A percentile compares a stretch with the other conserved stretches of the same genome.
Evolutionary conservation across 2,113 vertebrate species (phyloP).

Genomic region (Leptodactylus fuscus): DNA sequence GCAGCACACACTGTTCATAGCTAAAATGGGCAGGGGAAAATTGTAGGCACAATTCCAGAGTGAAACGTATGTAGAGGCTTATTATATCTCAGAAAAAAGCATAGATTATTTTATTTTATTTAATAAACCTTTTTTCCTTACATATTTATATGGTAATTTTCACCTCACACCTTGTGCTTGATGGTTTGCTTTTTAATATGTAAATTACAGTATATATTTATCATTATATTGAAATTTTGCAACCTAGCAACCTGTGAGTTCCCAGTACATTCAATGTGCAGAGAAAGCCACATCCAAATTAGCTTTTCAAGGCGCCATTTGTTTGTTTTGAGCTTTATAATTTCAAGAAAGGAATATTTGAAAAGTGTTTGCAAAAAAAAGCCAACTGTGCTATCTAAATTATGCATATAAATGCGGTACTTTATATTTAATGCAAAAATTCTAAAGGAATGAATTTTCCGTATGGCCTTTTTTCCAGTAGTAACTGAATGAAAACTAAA

Average conservation of each 20-base stretch:
- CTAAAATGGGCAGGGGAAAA: neutral
- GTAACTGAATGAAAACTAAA: slow-evolving; percentile 19
- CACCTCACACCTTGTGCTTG: slow-evolving; percentile 58
- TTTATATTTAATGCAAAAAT: slow-evolving; percentile 45
- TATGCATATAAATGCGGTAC: slow-evolving; percentile 51
- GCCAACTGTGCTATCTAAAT: slow-evolving; percentile 42
- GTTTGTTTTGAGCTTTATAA: slow-evolving; percentile 55
- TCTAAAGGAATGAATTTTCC: slow-evolving; percentile 31
- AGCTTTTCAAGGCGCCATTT: slow-evolving; percentile 58
- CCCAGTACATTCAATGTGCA: slow-evolving; percentile 24
- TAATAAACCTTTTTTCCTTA: slow-evolving; percentile 58
- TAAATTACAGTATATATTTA: slow-evolving; percentile 61
- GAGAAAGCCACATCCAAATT: slow-evolving; percentile 52
- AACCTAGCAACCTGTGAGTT: slow-evolving; percentile 58
- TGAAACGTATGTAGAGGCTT: slow-evolving; percentile 38
- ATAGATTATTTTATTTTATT: slow-evolving; percentile 53
- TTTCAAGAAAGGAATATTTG: slow-evolving; percentile 47
- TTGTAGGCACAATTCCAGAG: slow-evolving; percentile 22
- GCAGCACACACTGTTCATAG: slow-evolving; percentile 2
- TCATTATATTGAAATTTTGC: slow-evolving; percentile 62
- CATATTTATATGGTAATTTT: slow-evolving; percentile 62
- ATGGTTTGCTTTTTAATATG: slow-evolving; percentile 61
- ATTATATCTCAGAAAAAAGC: slow-evolving; percentile 53
- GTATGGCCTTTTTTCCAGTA: neutral
- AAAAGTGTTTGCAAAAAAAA: slow-evolving; percentile 53